These are phyloP conservation scores for Leptarthrus brevirostris DNA, from an alignment of 2,888 invertebrate species.

Conservation along the genomic window DNA sequence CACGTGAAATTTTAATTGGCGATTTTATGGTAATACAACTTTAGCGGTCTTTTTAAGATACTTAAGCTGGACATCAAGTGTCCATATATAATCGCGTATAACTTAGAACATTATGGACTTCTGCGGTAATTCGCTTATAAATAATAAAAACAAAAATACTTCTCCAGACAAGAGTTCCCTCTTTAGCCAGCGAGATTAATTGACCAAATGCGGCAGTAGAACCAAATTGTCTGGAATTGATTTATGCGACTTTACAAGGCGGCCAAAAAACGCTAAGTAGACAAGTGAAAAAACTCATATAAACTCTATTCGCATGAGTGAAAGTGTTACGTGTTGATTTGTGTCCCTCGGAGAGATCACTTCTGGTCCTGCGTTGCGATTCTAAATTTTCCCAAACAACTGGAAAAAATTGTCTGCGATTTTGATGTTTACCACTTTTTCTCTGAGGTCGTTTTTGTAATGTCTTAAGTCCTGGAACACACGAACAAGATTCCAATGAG, in stretches of 20 bases:
- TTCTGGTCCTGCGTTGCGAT: neutral
- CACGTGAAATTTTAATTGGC: conserved; percentile 39
- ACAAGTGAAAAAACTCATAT: conserved; percentile 3
- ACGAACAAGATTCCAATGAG: conserved; percentile 44
- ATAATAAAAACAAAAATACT: neutral
- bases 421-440: conserved; percentile 13
- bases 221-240: conserved; percentile 32
- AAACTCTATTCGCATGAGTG: conserved; percentile 22
- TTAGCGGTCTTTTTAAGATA: too few relatives aligned
- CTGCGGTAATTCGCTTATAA: neutral
- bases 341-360: conserved; percentile 15
- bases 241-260: conserved; percentile 16
- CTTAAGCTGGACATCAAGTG: too few relatives aligned
- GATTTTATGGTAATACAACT: conserved; percentile 1
- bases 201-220: conserved; percentile 40
- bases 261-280: neutral
- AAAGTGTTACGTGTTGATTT: conserved; percentile 44
- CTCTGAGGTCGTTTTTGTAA: neutral
- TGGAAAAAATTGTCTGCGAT: conserved; percentile 29
- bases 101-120: too few relatives aligned
- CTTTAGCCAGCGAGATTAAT: conserved; percentile 26
- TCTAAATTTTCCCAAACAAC: conserved; percentile 9
- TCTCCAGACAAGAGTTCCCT: conserved; percentile 11
- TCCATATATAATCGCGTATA: too few relatives aligned
- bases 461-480: neutral